These are phyloP conservation scores for Distichodus sexfasciatus DNA, from an alignment of 2,797 vertebrate genomes.

Conservation along the genomic window DNA sequence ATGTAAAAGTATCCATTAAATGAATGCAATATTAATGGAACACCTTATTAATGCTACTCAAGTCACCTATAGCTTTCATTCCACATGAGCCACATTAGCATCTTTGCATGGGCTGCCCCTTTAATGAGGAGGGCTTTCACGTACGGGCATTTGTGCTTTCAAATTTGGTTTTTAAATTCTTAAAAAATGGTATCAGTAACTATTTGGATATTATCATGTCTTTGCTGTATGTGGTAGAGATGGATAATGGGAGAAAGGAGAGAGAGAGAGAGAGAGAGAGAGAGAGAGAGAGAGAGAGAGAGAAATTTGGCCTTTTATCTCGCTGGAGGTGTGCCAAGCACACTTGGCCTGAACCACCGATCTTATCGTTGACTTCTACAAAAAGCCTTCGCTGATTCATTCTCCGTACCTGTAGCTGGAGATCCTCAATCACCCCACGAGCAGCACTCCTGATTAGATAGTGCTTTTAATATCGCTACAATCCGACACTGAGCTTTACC, in stretches of 20 bases:
- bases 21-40: too few relatives aligned
- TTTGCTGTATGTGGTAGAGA: not conserved
- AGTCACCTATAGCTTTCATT: too few relatives aligned
- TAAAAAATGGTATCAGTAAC: too few relatives aligned
- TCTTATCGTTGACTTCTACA: constrained; percentile 32
- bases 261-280: not conserved
- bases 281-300: not conserved
- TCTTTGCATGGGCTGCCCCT: too few relatives aligned
- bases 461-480: constrained; percentile 68
- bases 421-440: not conserved
- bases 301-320: constrained; percentile 29
- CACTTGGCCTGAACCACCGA: constrained; percentile 15
- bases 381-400: constrained; percentile 63
- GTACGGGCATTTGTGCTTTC: not conserved
- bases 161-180: not conserved
- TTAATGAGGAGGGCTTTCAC: too few relatives aligned
- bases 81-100: too few relatives aligned
- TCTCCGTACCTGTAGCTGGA: not conserved
- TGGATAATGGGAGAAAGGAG: not conserved
- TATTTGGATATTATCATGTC: not conserved
- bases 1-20: too few relatives aligned
- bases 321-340: constrained; percentile 23
- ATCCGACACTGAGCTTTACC: constrained; percentile 77
- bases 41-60: too few relatives aligned
- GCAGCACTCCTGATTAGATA: constrained; percentile 23